Percentiles rank a stretch among this genome's conserved stretches.
Evolutionary conservation across 2,797 vertebrate genomes (phyloP).

Genomic region (Poeciliopsis presidionis): DNA sequence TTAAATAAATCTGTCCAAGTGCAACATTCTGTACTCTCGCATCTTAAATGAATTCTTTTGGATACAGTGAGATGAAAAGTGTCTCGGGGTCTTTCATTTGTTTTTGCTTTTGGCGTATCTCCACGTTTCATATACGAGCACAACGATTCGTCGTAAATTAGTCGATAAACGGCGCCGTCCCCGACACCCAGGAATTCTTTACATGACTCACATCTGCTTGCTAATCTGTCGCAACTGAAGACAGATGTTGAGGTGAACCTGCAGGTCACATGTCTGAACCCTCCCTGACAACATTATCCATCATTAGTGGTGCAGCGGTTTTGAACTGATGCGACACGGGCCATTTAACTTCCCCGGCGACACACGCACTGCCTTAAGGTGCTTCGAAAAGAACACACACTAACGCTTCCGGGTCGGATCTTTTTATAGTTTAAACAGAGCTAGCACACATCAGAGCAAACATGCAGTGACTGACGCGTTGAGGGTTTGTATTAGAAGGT

Average conservation of each 20-base stretch:
- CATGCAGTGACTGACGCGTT: neutral
- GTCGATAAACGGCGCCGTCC: conserved; percentile 2
- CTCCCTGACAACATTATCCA: conserved; percentile 21
- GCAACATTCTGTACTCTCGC: conserved; percentile 1
- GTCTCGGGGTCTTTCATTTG: neutral
- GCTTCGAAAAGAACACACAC: conserved; percentile 26
- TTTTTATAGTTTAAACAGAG: conserved; percentile 17
- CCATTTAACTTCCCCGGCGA: conserved; percentile 11
- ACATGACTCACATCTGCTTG: conserved; percentile 21
- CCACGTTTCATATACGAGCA: conserved; percentile 3
- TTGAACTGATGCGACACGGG: conserved; percentile 18
- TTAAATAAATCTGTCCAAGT: conserved; percentile 15
- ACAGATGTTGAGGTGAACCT: conserved; percentile 32
- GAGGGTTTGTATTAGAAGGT: too few species aligned
- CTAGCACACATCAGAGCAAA: conserved; percentile 12
- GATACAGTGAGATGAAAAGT: conserved; percentile 2
- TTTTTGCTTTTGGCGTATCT: conserved; percentile 3
- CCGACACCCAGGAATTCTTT: neutral
- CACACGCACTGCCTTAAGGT: conserved; percentile 23
- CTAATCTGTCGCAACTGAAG: conserved; percentile 18
- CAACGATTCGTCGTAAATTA: conserved; percentile 3
- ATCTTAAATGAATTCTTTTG: neutral
- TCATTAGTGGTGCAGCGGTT: conserved; percentile 21
- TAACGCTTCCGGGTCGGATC: conserved; percentile 5
- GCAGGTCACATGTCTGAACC: conserved; percentile 23